Evolutionary conservation across 92 coral and sea anemone species (phyloP), one percentile per base, ranked within the genome.

Genomic region (Zoanthus sansibaricus): DNA sequence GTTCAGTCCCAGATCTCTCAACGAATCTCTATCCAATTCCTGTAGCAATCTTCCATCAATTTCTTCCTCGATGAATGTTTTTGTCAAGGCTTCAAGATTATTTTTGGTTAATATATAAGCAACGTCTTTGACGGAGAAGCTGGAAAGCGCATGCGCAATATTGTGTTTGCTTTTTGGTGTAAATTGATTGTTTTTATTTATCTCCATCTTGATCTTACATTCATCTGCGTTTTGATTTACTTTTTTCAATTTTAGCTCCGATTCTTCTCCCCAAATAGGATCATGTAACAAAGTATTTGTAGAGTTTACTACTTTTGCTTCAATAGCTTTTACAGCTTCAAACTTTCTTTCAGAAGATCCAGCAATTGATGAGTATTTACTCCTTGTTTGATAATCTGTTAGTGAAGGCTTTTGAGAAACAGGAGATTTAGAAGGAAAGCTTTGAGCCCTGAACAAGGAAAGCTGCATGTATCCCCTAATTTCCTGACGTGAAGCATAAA

Each of bases 401-500:
- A 42, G 30, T 48, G 37, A 37, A 7, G 45, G 45, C 9, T 71
- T 71, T 37, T 48, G 9, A 5, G 51, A 45, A 37, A 31, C 76
- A 71, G 52, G 48, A 15, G 18, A 45, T 3, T 72, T 72, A 16
- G 77, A 7, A 33, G 20, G 12, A 45, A 11, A 9, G 51, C 77
- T 72, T n/a, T 72, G 21, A 42, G 11, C 77, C 9, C 51, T 72
- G 21, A 72, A 45, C 17, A 72, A 44, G 6, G 77, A 72, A n/a
- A 72, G 55, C 12, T 44, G 52, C 77, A 72, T 75, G 33, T 75
- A 75, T 49, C 9, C 61, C 48, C 61, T 75, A 10, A 75, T 49
- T 51, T 75, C 62, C n/a, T 75, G 62, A 0, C 17, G 79, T 49
- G 79, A 75, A 75, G 79, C 62, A 8, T 75, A 75, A 20, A 48